Percentiles rank a stretch among this genome's conserved stretches.
Conservation (phyloP, 2,113 vertebrate genomes). For the Chelonoidis abingdonii region DNA sequence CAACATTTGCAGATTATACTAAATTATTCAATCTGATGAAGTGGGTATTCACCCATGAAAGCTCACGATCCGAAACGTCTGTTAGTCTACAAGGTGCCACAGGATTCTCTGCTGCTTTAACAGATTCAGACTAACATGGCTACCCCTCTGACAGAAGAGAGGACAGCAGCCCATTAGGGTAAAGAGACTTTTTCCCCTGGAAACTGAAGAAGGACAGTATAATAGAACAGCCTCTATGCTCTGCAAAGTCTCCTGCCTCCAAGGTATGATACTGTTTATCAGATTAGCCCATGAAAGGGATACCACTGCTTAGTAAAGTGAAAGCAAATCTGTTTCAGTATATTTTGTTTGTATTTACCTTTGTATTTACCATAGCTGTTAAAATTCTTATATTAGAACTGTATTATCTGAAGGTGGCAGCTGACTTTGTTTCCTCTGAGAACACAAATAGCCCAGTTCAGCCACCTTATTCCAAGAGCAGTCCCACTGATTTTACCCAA, state of each 20-base stretch:
- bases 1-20: background rate
- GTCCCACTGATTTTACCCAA: background rate
- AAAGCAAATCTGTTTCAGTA: background rate
- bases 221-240: background rate
- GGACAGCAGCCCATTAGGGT: background rate
- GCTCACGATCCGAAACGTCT: no score
- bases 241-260: background rate
- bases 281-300: background rate
- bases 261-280: background rate
- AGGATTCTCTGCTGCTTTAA: no score
- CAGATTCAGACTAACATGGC: no score
- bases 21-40: background rate
- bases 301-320: background rate
- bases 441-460: background rate
- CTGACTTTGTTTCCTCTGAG: background rate
- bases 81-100: no score
- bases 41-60: no score
- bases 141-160: background rate
- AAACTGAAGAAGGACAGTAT: background rate
- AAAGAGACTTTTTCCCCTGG: background rate
- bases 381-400: background rate
- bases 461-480: background rate
- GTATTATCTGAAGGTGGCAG: background rate
- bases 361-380: background rate
- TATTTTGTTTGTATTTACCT: background rate